A percentile compares a stretch with the other conserved stretches of the same genome.
phyloP scores from a whole-genome alignment of 2,797 vertebrate genomes.

The Bovichtus diacanthus region DNA sequence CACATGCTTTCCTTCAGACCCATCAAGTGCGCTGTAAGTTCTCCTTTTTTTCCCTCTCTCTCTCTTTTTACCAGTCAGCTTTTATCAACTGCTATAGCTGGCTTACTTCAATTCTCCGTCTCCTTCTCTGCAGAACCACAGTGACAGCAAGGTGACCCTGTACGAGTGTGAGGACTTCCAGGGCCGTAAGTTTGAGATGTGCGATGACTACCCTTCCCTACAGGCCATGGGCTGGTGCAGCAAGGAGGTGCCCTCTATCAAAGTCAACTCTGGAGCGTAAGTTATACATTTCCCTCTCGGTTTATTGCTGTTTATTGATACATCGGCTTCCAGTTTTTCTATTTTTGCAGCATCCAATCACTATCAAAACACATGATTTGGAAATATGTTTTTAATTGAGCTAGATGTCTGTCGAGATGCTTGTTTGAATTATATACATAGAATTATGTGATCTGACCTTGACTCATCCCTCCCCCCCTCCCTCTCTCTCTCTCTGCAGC shows the following conservation, averaged over 20 bases:
- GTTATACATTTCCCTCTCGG: constrained; percentile 53
- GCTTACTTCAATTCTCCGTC: background rate
- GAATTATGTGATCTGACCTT: background rate
- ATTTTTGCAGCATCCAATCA: background rate
- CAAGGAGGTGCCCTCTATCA: constrained; percentile 96
- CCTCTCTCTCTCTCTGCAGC: constrained; percentile 74
- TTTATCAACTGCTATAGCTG: background rate
- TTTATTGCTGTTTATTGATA: no score
- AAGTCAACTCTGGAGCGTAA: constrained; percentile 96
- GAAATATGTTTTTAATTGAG: background rate
- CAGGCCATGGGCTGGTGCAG: constrained; percentile 98
- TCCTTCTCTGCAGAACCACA: constrained; percentile 80
- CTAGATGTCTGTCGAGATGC: background rate
- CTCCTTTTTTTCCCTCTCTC: background rate
- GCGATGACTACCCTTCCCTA: constrained; percentile 95
- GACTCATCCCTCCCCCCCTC: background rate
- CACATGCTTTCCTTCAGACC: constrained; percentile 96
- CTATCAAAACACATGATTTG: background rate
- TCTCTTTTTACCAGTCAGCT: background rate
- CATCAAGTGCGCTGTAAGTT: constrained; percentile 93
- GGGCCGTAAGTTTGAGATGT: constrained; percentile 95
- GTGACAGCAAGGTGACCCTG: constrained; percentile 93
- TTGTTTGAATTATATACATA: background rate
- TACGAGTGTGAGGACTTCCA: constrained; percentile 96
- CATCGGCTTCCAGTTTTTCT: background rate